Evolutionary conservation across 2,888 invertebrate genomes (phyloP).

Genomic region (Apodemia mormo): DNA sequence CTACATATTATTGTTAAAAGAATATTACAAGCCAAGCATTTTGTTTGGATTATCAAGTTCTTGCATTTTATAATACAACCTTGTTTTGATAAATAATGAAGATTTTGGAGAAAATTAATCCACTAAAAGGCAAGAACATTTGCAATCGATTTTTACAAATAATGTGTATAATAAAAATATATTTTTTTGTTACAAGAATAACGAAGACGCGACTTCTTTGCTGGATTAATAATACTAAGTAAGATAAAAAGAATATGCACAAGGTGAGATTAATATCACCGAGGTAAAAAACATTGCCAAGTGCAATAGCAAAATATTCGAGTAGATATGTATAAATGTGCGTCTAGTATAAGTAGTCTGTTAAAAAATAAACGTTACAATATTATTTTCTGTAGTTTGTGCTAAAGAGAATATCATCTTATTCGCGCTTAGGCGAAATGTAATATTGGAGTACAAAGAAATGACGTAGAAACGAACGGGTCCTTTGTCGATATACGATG

Average conservation of each 20-base stretch:
- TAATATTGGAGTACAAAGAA: too few relatives aligned
- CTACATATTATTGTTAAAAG: too few relatives aligned
- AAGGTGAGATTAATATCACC: background rate
- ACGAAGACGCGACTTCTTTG: background rate
- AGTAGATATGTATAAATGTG: background rate
- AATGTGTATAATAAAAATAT: background rate
- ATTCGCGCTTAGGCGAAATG: too few relatives aligned
- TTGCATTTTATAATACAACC: too few relatives aligned
- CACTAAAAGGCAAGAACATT: background rate
- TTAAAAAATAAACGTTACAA: background rate
- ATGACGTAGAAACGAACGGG: too few relatives aligned
- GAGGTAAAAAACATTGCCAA: background rate
- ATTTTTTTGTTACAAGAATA: background rate
- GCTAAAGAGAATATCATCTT: background rate
- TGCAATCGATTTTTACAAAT: background rate
- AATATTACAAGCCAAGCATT: too few relatives aligned
- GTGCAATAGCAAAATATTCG: background rate
- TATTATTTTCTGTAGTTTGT: background rate
- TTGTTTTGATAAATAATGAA: too few relatives aligned
- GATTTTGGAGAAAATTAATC: too few relatives aligned
- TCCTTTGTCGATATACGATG: too few relatives aligned
- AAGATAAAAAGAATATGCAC: background rate
- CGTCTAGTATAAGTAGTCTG: background rate
- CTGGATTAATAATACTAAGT: background rate
- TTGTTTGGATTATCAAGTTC: too few relatives aligned